Conservation (phyloP, 2,797 vertebrate species). For the Erethizon dorsatum region DNA sequence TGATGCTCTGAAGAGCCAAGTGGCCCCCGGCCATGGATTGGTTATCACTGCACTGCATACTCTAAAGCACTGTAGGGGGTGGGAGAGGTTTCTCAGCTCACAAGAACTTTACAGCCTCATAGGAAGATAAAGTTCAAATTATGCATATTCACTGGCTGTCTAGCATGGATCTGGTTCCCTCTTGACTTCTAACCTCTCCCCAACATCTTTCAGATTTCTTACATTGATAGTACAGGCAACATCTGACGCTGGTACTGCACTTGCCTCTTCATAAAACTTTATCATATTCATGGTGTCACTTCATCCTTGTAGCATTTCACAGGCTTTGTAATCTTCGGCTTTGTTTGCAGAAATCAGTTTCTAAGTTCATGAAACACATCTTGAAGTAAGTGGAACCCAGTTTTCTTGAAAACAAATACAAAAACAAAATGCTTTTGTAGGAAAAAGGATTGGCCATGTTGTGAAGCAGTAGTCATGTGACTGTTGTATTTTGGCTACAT, state of each 20-base stretch:
- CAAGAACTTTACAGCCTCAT: neutral
- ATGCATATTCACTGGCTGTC: neutral
- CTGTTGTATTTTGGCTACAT: neutral
- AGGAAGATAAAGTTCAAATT: conserved; percentile 5
- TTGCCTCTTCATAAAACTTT: neutral
- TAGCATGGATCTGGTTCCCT: neutral
- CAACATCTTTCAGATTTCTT: neutral
- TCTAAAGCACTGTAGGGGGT: neutral
- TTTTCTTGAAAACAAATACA: conserved; percentile 20
- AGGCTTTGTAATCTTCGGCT: neutral
- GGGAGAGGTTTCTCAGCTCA: neutral
- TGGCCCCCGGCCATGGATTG: neutral
- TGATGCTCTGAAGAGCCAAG: neutral
- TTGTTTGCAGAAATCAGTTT: conserved; percentile 23
- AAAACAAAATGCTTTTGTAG: neutral
- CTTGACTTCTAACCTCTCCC: conserved; percentile 15
- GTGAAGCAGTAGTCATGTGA: neutral
- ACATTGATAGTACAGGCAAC: neutral
- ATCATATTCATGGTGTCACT: neutral
- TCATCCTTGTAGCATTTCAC: neutral
- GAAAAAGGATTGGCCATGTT: neutral
- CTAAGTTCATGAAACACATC: neutral
- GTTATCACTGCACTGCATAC: neutral
- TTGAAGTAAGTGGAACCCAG: neutral
- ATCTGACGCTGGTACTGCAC: neutral